Evolutionary conservation across 2,113 vertebrate species (phyloP).

Genomic region (Henicopernis longicauda): DNA sequence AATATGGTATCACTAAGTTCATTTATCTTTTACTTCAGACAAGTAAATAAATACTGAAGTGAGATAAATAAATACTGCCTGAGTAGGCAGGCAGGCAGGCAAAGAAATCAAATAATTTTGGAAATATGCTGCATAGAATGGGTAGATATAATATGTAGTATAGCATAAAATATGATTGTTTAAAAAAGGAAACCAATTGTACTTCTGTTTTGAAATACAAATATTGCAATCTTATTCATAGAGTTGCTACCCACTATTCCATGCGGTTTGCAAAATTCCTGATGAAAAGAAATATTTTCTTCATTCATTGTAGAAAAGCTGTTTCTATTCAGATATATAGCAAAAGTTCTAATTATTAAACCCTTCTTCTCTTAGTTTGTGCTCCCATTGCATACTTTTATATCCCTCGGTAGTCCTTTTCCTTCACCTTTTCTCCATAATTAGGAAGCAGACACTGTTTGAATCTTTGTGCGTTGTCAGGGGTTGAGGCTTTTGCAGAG

Average conservation of each 20-base stretch:
- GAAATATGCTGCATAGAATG: neutral
- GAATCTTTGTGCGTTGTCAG: neutral
- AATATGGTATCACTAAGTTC: neutral
- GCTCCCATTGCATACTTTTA: neutral
- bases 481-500: neutral
- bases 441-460: neutral
- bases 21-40: neutral
- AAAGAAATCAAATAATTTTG: neutral
- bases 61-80: neutral
- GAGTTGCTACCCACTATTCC: neutral
- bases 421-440: neutral
- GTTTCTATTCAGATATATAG: neutral
- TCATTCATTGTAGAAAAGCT: neutral
- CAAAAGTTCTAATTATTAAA: neutral
- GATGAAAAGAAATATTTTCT: neutral
- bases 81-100: neutral
- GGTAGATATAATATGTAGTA: neutral
- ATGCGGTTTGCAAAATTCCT: neutral
- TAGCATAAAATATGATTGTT: neutral
- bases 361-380: neutral
- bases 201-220: neutral
- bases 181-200: neutral
- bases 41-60: neutral
- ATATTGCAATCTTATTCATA: neutral
- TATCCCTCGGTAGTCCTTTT: neutral